Evolutionary conservation across 2,113 vertebrate species (phyloP), one percentile per base, ranked within the genome.

Genomic region (Microtus pennsylvanicus): DNA sequence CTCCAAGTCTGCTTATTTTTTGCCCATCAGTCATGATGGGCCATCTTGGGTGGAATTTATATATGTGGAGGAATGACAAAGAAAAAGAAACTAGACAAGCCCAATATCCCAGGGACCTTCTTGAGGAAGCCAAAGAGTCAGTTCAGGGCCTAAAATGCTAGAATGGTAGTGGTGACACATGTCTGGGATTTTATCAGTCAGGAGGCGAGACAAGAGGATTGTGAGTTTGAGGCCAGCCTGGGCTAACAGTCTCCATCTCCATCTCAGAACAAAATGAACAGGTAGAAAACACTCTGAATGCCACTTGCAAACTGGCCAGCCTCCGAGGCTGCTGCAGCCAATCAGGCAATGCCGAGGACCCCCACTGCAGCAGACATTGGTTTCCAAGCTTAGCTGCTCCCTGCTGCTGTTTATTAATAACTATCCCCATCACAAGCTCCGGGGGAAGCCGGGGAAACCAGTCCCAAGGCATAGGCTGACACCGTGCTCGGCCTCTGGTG

Each of bases 391-490:
- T 38, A 16, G 0, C 12, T 30, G 93, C 87, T 87, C 91, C 88
- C 85, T 22, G 38, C 74, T 6, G 5, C 81, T 86, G 94, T 89
- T 89, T 96, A 93, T 97, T 97, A 96, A 96, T 96, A 91, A 61
- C 78, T 22, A 16, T 24, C 13, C 24, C 16, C 24, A 30, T 22
- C 70, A 38, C 70, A 1, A 11, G 58, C 75, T 82, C 95, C 76
- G 0, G 52, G 86, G 86, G 65, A 85, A 33, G 74, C 63, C 1
- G 3, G 35, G 78, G 65, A 88, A 95, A 80, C 87, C 83, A 38
- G 94, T 77, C 94, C 83, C 97, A n/a, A 67, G 52, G 58, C 65
- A 24, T 75, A 61, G 42, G 93, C 75, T 94, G 96, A 65, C 93
- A 92, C 26, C 61, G 4, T 2, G 16, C 50, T 87, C 47, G 7